Evolutionary conservation across 2,113 vertebrate genomes (phyloP), one percentile per base, ranked within the genome.

Genomic region (Sprattus sprattus): DNA sequence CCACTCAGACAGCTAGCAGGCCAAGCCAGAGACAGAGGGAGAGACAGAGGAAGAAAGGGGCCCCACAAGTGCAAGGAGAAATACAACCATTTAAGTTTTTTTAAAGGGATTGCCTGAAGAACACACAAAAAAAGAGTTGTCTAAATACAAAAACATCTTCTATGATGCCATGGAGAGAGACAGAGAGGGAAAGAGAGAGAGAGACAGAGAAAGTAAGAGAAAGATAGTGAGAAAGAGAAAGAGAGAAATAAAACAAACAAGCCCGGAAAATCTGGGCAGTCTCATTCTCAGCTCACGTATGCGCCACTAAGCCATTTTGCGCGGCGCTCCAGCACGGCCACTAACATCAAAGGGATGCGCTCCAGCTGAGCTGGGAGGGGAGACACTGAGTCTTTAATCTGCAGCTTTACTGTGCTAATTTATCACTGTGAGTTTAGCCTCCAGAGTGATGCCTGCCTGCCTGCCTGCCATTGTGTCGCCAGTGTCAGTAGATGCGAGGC

Each of bases 311-410:
- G 82, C 86, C 86, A 16, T 25, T 84, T 64, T 57, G 57, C 82
- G 67, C 52, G 52, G 83, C 71, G 64, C 49, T 60, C 82, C 10
- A 32, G 64, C 20, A 49, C 0, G 8, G 60, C 47, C 85, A 71
- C 64, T 83, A 82, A 85, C 87, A 88, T 93, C 85, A 91, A 90
- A 91, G 89, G 86, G 82, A 52, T 18, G 78, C 82, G 22, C 54
- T 84, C 54, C 39, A 11, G 25, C 45, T 67, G 25, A 57, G 57
- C 82, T 3, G 84, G 83, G 47, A 32, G 64, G 81, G 84, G 86
- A 90, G 88, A 83, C 60, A 32, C 64, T 67, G 32, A 18, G 87
- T 84, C 88, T 85, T 89, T 91, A 89, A 91, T 93, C 89, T 87
- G 84, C 49, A 20, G 84, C 89, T 86, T 67, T 84, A 85, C 89